Percentiles rank a stretch among this genome's conserved stretches.
These are phyloP conservation scores for Strix aluco DNA, from an alignment of 2,113 vertebrate species.

Conservation along the genomic window DNA sequence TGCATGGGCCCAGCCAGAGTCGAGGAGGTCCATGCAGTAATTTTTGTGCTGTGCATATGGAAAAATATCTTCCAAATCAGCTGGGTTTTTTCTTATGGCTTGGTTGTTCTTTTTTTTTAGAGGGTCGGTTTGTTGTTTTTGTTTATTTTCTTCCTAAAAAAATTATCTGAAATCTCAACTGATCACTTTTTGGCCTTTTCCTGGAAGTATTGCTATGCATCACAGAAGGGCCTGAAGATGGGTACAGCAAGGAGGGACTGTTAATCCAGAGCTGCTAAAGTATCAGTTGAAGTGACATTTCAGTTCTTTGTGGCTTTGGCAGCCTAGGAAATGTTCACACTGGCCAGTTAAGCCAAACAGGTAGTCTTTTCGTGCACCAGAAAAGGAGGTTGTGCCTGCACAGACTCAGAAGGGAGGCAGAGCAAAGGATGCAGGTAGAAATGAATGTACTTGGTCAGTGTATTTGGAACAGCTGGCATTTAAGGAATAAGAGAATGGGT, in stretches of 20 bases:
- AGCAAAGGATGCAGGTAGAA: background rate
- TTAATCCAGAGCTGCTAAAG: background rate
- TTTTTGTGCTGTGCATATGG: background rate
- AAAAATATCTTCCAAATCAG: background rate
- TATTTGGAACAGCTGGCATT: background rate
- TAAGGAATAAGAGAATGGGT: background rate
- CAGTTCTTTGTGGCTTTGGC: background rate
- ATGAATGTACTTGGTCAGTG: background rate
- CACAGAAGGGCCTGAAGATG: background rate
- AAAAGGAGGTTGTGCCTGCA: background rate
- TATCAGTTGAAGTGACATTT: background rate
- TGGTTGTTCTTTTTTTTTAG: background rate
- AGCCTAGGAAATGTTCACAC: background rate
- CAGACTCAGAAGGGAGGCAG: background rate
- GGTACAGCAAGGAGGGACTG: background rate
- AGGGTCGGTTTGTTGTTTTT: background rate
- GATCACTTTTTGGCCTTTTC: background rate
- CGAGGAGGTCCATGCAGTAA: background rate
- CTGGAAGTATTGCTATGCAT: background rate
- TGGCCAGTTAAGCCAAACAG: background rate
- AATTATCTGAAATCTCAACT: background rate
- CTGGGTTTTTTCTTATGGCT: background rate
- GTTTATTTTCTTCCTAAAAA: background rate
- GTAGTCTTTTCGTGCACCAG: background rate
- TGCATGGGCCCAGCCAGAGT: background rate